Conservation (phyloP, 2,113 vertebrate species). For the Acanthochromis polyacanthus region DNA sequence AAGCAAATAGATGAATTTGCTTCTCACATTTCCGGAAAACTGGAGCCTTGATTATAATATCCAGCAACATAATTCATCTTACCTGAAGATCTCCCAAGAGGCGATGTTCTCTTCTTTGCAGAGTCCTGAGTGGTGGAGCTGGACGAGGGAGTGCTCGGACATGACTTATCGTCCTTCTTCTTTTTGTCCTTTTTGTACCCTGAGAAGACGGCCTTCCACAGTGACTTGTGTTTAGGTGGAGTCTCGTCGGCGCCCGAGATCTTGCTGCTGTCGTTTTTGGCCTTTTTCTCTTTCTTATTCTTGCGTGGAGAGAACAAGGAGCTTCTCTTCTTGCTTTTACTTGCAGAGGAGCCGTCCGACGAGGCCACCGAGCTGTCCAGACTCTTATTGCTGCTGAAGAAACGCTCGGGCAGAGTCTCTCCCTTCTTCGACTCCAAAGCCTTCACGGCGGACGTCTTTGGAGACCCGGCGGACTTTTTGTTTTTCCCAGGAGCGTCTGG, state of each 20-base stretch:
- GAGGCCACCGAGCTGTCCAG: slow-evolving; percentile 93
- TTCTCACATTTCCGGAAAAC: neutral
- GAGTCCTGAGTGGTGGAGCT: slow-evolving; percentile 92
- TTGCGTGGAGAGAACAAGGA: slow-evolving; percentile 97
- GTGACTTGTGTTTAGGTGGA: slow-evolving; percentile 90
- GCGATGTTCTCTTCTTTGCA: slow-evolving; percentile 85
- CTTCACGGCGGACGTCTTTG: slow-evolving; percentile 79
- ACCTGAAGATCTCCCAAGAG: slow-evolving; percentile 88
- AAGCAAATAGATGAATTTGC: neutral
- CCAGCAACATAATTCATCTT: neutral
- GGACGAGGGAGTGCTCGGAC: slow-evolving; percentile 93
- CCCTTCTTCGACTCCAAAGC: slow-evolving; percentile 83
- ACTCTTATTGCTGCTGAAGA: slow-evolving; percentile 84
- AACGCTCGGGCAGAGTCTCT: slow-evolving; percentile 84
- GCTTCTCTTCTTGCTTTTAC: slow-evolving; percentile 94
- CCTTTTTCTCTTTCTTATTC: slow-evolving; percentile 96
- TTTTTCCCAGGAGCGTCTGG: slow-evolving; percentile 69
- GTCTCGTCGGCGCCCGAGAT: slow-evolving; percentile 86
- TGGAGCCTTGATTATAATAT: neutral
- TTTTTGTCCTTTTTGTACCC: slow-evolving; percentile 98
- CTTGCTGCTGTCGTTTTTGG: slow-evolving; percentile 88
- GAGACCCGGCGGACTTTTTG: slow-evolving; percentile 81
- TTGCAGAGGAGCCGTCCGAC: slow-evolving; percentile 89
- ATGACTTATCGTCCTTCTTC: slow-evolving; percentile 93
- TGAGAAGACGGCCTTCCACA: slow-evolving; percentile 98